Evolutionary conservation across 1,140 invertebrate species (phyloP).

Genomic region (Macrosteles quadrilineatus): DNA sequence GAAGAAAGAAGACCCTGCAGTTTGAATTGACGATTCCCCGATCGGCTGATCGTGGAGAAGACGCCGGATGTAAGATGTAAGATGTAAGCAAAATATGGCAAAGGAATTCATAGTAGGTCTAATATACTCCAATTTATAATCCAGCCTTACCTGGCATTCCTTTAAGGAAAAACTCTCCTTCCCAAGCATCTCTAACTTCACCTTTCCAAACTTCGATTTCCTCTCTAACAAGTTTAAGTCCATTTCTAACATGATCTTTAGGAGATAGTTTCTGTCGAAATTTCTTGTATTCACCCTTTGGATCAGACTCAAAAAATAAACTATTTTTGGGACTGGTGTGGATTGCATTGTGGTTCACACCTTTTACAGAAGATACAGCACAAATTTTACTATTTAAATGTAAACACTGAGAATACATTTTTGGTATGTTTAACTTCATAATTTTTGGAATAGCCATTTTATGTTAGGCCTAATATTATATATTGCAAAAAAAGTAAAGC

Average conservation of each 20-base stretch:
- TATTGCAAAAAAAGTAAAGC: too few relatives aligned
- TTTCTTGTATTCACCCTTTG: slow-evolving; percentile 62
- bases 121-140: too few relatives aligned
- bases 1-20: too few relatives aligned
- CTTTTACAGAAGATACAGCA: too few relatives aligned
- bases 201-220: slow-evolving; percentile 67
- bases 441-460: too few relatives aligned
- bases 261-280: slow-evolving; percentile 52
- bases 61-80: too few relatives aligned
- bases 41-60: too few relatives aligned
- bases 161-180: slow-evolving; percentile 60
- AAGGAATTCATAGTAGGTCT: too few relatives aligned
- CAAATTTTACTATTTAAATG: too few relatives aligned
- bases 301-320: slow-evolving; percentile 61
- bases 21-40: too few relatives aligned
- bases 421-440: background rate
- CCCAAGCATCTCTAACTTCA: slow-evolving; percentile 67
- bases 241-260: slow-evolving; percentile 57
- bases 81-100: too few relatives aligned
- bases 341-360: background rate
- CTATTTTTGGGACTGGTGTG: slow-evolving; percentile 7
- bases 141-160: slow-evolving; percentile 54
- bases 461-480: too few relatives aligned
- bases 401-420: background rate
- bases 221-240: slow-evolving; percentile 62